Conservation (phyloP, 2,113 vertebrate species). For the Alectura lathami region DNA sequence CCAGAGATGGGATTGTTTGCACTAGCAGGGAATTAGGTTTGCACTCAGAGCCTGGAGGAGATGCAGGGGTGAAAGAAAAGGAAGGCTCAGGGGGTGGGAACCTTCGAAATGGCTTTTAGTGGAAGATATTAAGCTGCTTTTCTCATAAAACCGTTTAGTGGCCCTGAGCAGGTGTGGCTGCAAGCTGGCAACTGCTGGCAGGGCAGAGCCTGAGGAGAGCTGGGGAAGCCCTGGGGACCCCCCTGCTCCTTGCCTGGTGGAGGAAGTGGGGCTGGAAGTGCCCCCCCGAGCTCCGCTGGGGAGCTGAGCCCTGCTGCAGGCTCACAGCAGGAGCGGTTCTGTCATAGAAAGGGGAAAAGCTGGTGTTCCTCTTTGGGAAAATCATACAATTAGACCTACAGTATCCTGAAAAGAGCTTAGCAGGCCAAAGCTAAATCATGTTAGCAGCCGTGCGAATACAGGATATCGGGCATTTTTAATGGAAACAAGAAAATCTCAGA, state of each 20-base stretch:
- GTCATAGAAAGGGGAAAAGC: background rate
- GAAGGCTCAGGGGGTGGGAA: background rate
- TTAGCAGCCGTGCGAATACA: background rate
- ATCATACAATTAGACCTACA: conserved; percentile 2
- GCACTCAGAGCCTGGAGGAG: background rate
- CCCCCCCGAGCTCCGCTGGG: background rate
- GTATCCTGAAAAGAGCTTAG: background rate
- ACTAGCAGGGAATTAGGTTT: background rate
- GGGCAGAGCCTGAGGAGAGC: background rate
- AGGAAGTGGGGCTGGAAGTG: conserved; percentile 7
- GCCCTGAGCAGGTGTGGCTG: conserved; percentile 63
- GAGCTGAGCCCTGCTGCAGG: background rate
- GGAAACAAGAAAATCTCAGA: background rate
- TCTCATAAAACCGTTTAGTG: conserved; percentile 55
- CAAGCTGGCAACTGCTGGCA: background rate
- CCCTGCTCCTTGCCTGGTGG: background rate
- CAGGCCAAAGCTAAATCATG: background rate
- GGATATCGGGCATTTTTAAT: background rate
- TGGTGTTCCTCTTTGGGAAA: background rate
- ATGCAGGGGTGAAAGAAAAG: background rate
- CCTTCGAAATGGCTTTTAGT: background rate
- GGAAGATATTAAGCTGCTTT: conserved; percentile 21
- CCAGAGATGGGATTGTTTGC: background rate
- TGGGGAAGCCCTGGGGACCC: background rate
- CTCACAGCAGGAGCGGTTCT: background rate